Base-by-base conservation (phyloP, 2,888 invertebrate species). In the Brachyptera risi region DNA sequence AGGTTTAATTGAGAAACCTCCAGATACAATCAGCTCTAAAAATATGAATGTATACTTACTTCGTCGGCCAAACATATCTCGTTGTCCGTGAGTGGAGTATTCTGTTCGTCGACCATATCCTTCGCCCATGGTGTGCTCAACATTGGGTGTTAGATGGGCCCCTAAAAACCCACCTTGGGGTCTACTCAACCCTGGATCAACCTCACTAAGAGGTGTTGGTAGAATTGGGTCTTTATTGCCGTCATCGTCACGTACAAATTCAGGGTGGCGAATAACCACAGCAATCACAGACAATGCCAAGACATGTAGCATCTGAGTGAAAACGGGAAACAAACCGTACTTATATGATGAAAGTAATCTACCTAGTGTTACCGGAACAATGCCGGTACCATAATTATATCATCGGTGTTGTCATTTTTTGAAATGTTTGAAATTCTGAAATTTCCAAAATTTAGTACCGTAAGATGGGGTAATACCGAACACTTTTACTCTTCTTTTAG, bases 221-320 rank as follows among this genome's bases (percentile, higher is more conserved):
- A 88, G 74, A 26, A 77, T 75, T 19, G 76, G 73, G 54, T 78
- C 76, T 44, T 59, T 42, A n/a, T n/a, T n/a, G 2, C 57, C 42
- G 58, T 63, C 61, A 51, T 50, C 47, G 17, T 62, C 47, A 47
- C 56, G 57, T 15, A 87, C 78, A 67, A 87, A 79, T 51, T 84
- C 83, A 23, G 89, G 88, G 73, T 89, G 87, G 54, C 87, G 81
- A 72, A 89, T 83, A 57, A 90, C 81, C 50, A 88, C 82, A 15
- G 88, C 88, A 68, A 91, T 75, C 65, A 89, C 83, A 50, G 87
- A 86, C 67, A 92, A 74, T 0, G 88, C 87, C 69, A 90, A 73
- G 62, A 90, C 80, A 71, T 91, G 90, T 56, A 91, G 76, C 75
- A 90, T 81, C 90, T 91, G 19, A 4, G 21, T 71, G 13, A 75